These are phyloP conservation scores for Toxotes lorentzi DNA, from an alignment of 2,797 vertebrate species.

Conservation along the genomic window DNA sequence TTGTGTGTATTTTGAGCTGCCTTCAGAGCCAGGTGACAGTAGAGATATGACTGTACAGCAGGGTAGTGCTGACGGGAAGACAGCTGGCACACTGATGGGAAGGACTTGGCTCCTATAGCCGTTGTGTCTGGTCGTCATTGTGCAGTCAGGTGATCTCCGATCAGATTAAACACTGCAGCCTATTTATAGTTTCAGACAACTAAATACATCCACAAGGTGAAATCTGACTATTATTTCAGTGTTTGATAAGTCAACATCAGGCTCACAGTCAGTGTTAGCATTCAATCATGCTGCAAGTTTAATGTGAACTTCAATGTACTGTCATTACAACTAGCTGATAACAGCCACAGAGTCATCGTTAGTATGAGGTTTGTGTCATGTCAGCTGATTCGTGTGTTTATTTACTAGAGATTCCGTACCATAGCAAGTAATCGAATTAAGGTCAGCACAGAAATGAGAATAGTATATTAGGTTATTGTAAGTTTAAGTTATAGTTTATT, in stretches of 20 bases:
- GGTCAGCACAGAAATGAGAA: neutral
- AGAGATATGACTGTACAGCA: slow-evolving; percentile 51
- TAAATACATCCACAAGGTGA: neutral
- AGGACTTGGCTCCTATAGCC: slow-evolving; percentile 42
- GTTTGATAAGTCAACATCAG: neutral
- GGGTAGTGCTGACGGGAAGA: slow-evolving; percentile 56
- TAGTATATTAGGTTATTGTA: too few relatives aligned
- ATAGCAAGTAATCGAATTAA: neutral
- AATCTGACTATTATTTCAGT: slow-evolving; percentile 7
- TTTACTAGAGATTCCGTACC: neutral
- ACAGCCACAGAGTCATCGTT: neutral
- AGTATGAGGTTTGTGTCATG: slow-evolving; percentile 1
- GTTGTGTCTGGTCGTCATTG: slow-evolving; percentile 17
- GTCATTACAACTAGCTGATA: neutral
- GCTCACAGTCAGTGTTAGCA: neutral
- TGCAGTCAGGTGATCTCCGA: slow-evolving; percentile 33
- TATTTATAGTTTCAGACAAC: neutral
- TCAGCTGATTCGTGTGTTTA: neutral
- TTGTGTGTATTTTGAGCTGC: slow-evolving; percentile 64
- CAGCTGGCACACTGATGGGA: slow-evolving; percentile 68
- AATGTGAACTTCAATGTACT: neutral
- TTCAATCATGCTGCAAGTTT: neutral
- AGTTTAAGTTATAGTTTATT: too few relatives aligned
- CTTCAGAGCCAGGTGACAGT: slow-evolving; percentile 45
- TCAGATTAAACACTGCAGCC: neutral